These are phyloP conservation scores for Zoroaster sp. DNA, from an alignment of 53 echinoderm and acorn worm species.

Conservation along the genomic window DNA sequence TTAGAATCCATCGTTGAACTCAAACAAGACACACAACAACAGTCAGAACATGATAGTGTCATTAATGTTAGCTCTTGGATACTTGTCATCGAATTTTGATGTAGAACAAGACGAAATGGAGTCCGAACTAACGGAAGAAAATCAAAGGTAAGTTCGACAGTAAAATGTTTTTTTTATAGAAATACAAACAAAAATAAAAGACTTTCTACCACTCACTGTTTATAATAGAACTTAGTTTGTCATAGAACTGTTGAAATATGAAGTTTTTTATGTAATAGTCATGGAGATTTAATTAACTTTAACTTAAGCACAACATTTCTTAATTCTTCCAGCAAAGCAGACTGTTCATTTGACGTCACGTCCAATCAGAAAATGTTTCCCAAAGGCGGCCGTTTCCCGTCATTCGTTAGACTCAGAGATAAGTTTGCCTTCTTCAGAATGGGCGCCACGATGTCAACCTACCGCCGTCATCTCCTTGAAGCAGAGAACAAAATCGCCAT, in stretches of 20 bases:
- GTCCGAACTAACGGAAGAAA: background rate
- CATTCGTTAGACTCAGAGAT: constrained; percentile 8
- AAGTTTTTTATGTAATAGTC: too few relatives aligned
- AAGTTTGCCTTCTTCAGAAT: constrained; percentile 8
- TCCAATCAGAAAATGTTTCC: background rate
- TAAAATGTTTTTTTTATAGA: too few relatives aligned
- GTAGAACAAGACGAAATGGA: background rate
- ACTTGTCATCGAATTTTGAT: constrained; percentile 8
- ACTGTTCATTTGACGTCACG: background rate
- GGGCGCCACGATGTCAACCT: background rate
- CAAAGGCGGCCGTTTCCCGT: background rate
- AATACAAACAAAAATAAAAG: too few relatives aligned
- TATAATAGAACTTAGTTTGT: too few relatives aligned
- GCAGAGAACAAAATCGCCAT: background rate
- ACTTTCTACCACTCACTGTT: too few relatives aligned
- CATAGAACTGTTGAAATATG: too few relatives aligned
- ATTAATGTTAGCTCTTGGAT: background rate
- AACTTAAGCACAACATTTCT: background rate
- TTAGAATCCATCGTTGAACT: background rate
- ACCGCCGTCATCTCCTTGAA: background rate
- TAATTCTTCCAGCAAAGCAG: background rate
- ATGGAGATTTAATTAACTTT: too few relatives aligned
- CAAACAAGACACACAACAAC: background rate
- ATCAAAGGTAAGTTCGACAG: background rate
- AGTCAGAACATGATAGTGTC: constrained; percentile 9